These are phyloP conservation scores for Lissonota sp. DNA, from an alignment of 2,888 invertebrate genomes.

Conservation along the genomic window DNA sequence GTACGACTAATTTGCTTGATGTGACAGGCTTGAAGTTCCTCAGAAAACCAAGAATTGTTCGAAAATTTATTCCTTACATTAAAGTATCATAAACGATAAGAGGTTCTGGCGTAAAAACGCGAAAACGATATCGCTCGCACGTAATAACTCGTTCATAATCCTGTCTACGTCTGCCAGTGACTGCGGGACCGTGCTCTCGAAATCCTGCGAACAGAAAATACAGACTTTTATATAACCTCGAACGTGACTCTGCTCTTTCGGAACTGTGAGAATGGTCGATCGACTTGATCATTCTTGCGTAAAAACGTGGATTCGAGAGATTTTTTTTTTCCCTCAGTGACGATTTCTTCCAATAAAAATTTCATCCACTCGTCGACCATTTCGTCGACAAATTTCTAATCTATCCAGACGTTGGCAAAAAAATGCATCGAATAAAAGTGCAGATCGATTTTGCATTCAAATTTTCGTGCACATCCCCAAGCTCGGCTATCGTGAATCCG, in stretches of 20 bases:
- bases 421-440: neutral
- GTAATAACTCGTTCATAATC: slow-evolving; percentile 78
- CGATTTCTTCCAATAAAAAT: neutral
- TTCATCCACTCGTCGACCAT: too few relatives aligned
- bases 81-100: too few relatives aligned
- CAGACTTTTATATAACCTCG: neutral
- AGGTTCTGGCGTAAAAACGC: too few relatives aligned
- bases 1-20: too few relatives aligned
- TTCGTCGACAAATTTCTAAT: neutral
- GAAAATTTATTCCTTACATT: too few relatives aligned
- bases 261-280: slow-evolving; percentile 16
- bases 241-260: slow-evolving; percentile 24
- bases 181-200: slow-evolving; percentile 71
- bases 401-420: neutral
- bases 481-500: slow-evolving; percentile 2
- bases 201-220: slow-evolving; percentile 34
- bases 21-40: too few relatives aligned
- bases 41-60: too few relatives aligned
- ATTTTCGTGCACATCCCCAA: slow-evolving; percentile 19
- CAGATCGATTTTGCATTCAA: neutral
- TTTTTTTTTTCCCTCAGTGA: neutral
- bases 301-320: slow-evolving; percentile 11
- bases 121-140: too few relatives aligned
- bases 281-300: slow-evolving; percentile 30
- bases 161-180: slow-evolving; percentile 76